A percentile compares a stretch with the other conserved stretches of the same genome.
phyloP scores from a whole-genome alignment of 2,888 invertebrate species.

The Oeneis ivallda region DNA sequence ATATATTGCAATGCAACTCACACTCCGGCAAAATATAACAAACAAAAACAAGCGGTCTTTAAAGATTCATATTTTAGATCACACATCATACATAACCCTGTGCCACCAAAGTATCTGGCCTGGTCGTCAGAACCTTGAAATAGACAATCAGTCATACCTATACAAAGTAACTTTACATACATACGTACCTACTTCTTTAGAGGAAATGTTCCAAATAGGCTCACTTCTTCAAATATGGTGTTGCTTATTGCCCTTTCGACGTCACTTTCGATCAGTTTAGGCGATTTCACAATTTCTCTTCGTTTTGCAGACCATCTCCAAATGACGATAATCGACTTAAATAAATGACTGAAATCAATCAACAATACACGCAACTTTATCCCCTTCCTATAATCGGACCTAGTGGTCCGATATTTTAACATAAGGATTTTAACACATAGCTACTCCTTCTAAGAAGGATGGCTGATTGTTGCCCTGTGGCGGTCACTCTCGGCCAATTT shows the following conservation, averaged over 20 bases:
- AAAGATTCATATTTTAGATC: no score
- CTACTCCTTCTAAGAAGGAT: not conserved
- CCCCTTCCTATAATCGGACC: not conserved
- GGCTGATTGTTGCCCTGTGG: not conserved
- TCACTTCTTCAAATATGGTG: not conserved
- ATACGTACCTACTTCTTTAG: not conserved
- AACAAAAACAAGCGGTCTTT: no score
- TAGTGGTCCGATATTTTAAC: not conserved
- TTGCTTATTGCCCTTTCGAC: not conserved
- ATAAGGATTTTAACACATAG: not conserved
- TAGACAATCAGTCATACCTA: no score
- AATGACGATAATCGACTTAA: not conserved
- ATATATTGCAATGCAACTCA: not conserved
- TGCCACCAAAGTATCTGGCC: no score
- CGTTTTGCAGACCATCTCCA: not conserved
- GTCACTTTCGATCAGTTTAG: not conserved
- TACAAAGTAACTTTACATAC: no score
- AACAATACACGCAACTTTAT: not conserved
- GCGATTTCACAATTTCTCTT: not conserved
- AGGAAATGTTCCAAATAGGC: no score
- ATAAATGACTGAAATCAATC: not conserved
- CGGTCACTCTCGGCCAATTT: slow-evolving; percentile 32
- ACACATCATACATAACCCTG: no score
- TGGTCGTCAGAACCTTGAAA: no score
- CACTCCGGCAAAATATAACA: no score